Evolutionary conservation across 2,113 vertebrate species (phyloP).

Genomic region (Periophthalmodon schlosseri): DNA sequence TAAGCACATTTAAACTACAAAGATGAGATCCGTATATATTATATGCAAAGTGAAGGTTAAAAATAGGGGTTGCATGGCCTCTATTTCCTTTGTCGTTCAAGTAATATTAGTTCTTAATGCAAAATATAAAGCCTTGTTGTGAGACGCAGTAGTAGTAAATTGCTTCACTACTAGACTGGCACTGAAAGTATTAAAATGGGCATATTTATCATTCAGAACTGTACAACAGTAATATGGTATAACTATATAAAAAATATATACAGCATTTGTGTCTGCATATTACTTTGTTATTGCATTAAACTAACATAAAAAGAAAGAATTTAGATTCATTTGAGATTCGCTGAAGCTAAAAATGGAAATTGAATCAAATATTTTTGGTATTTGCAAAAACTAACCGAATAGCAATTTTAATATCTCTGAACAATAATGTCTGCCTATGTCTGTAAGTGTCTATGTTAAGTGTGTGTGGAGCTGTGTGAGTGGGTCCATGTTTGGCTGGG

Average conservation of each 20-base stretch:
- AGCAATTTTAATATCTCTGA: background rate
- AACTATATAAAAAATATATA: too few species aligned
- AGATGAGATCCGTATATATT: slow-evolving; percentile 7
- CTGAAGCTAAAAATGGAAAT: background rate
- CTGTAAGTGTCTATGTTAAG: background rate
- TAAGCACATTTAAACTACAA: slow-evolving; percentile 46
- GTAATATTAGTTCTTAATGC: slow-evolving; percentile 91
- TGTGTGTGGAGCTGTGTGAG: background rate
- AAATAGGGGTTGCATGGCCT: slow-evolving; percentile 86
- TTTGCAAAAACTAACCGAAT: background rate
- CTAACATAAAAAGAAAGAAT: background rate
- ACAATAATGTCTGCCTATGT: background rate
- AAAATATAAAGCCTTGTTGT: slow-evolving; percentile 79
- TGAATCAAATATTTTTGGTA: background rate
- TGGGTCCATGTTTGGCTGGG: background rate
- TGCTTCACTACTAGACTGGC: too few species aligned
- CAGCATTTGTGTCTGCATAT: too few species aligned
- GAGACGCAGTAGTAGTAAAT: slow-evolving; percentile 15
- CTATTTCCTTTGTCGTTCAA: slow-evolving; percentile 82
- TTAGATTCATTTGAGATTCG: background rate
- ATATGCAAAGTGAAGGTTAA: slow-evolving; percentile 35
- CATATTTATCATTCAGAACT: too few species aligned
- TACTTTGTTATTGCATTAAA: background rate
- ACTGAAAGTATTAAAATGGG: too few species aligned
- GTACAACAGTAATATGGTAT: too few species aligned